Percentiles rank a stretch among this genome's conserved stretches.
Conservation (phyloP, 1,140 invertebrate species). For the Penaeus indicus region DNA sequence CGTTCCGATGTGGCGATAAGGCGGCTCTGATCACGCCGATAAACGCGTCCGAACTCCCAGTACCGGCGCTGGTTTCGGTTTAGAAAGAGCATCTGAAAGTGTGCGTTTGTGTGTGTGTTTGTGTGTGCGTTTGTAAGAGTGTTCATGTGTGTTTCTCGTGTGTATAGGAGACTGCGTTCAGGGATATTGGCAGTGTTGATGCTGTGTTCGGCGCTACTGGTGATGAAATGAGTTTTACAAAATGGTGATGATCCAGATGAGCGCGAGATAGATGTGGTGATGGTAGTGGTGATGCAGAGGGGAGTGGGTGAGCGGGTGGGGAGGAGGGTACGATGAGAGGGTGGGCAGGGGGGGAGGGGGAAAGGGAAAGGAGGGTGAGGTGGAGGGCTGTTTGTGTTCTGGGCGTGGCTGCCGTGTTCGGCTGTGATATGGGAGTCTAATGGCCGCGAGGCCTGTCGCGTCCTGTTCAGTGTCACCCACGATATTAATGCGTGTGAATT, state of each 20-base stretch:
- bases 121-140: too few species aligned
- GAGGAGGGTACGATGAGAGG: background rate
- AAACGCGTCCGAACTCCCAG: slow-evolving; percentile 29
- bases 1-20: slow-evolving; percentile 52
- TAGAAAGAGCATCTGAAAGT: too few species aligned
- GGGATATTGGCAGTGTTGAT: background rate
- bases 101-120: too few species aligned
- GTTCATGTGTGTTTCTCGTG: too few species aligned
- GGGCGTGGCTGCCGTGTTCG: too few species aligned
- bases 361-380: slow-evolving; percentile 5
- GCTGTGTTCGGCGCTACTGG: background rate
- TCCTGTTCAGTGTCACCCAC: too few species aligned
- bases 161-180: too few species aligned
- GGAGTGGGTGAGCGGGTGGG: background rate
- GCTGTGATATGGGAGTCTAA: too few species aligned
- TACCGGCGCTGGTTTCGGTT: slow-evolving; percentile 22
- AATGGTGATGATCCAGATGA: background rate
- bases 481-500: background rate
- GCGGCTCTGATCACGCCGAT: slow-evolving; percentile 48
- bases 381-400: background rate
- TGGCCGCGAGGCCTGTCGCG: too few species aligned
- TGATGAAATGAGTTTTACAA: background rate
- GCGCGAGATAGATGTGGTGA: background rate
- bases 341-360: background rate
- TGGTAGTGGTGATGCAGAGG: background rate